These are phyloP conservation scores for Sminthurides aquaticus DNA, from an alignment of 2,888 invertebrate species.

Conservation along the genomic window DNA sequence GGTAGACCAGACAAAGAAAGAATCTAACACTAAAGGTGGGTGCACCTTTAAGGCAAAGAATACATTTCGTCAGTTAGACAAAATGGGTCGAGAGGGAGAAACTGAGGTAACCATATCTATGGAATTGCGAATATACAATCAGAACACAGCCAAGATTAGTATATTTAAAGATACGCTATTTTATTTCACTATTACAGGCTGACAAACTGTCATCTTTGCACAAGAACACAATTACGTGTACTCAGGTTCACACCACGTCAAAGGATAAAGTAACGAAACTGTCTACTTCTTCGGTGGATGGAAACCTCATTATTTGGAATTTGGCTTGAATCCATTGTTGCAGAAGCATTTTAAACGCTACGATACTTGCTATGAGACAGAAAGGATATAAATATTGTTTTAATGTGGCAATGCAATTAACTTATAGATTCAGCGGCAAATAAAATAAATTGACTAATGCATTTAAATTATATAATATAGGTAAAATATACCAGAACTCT, in stretches of 20 bases:
- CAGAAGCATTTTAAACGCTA: too few species aligned
- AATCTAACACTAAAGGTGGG: conserved; percentile 39
- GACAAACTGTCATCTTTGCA: conserved; percentile 87
- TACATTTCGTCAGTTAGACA: conserved; percentile 90
- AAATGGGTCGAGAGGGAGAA: conserved; percentile 78
- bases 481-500: too few species aligned
- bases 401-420: too few species aligned
- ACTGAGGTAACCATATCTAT: conserved; percentile 32
- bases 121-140: background rate
- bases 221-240: conserved; percentile 91
- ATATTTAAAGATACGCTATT: background rate
- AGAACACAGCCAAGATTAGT: too few species aligned
- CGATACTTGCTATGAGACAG: too few species aligned
- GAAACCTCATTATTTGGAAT: conserved; percentile 94
- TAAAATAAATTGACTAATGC: too few species aligned
- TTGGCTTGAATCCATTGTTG: too few species aligned
- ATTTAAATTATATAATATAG: too few species aligned
- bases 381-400: too few species aligned
- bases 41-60: conserved; percentile 80
- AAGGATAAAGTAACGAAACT: conserved; percentile 70
- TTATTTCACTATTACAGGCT: conserved; percentile 25
- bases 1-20: conserved; percentile 38
- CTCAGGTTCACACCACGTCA: conserved; percentile 66
- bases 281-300: conserved; percentile 90
- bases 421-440: too few species aligned